These are phyloP conservation scores for Ramazzottius varieornatus DNA, from an alignment of 2,888 invertebrate genomes.

Conservation along the genomic window DNA sequence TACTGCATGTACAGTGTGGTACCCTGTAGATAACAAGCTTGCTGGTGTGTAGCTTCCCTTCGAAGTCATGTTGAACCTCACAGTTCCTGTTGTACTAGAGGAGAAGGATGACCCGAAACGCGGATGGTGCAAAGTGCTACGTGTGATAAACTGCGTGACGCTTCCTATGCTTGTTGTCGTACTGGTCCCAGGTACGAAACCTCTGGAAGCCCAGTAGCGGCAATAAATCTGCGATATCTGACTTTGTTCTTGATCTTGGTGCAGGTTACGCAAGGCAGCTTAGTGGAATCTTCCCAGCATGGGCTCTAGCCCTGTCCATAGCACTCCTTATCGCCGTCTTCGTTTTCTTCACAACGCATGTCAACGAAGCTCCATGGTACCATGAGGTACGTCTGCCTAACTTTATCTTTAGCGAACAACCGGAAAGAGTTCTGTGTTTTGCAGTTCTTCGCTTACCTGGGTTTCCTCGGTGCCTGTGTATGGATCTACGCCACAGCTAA, in stretches of 20 bases:
- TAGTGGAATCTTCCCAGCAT: conserved; percentile 12
- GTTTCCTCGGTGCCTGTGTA: conserved; percentile 31
- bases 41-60: conserved; percentile 18
- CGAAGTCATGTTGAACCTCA: conserved; percentile 20
- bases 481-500: conserved; percentile 35
- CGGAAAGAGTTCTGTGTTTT: not conserved
- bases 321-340: conserved; percentile 15
- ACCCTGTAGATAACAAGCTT: not conserved
- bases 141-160: conserved; percentile 20
- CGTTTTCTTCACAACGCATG: conserved; percentile 19
- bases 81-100: conserved; percentile 22
- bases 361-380: conserved; percentile 19
- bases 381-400: conserved; percentile 19
- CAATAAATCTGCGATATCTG: no score
- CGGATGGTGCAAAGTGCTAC: conserved; percentile 23
- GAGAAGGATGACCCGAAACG: conserved; percentile 12
- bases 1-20: not conserved
- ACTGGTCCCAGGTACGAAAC: not conserved
- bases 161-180: conserved; percentile 13
- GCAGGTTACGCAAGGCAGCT: conserved; percentile 5
- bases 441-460: conserved; percentile 29
- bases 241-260: no score
- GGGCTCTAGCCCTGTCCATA: conserved; percentile 15
- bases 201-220: no score
- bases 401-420: no score